Evolutionary conservation across 2,797 vertebrate genomes (phyloP).

Genomic region (Sebastes matsubarae): DNA sequence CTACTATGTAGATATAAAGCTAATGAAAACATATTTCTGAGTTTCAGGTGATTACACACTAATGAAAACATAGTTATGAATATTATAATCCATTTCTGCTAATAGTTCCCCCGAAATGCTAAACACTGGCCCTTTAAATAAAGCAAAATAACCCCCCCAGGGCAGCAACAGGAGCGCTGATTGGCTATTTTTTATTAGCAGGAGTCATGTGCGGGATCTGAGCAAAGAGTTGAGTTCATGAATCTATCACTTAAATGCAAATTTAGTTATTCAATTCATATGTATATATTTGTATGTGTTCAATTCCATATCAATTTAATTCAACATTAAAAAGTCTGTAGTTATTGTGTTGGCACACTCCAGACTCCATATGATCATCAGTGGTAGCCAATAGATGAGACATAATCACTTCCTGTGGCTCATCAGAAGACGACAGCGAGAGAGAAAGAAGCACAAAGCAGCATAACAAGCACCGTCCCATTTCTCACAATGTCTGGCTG

Average conservation of each 20-base stretch:
- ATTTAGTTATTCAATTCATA: background rate
- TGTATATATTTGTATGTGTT: background rate
- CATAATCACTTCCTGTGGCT: conserved; percentile 30
- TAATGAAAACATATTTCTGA: no score
- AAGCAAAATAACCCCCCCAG: background rate
- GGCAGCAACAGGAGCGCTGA: background rate
- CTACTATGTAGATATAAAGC: no score
- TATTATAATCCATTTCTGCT: no score
- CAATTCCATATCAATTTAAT: background rate
- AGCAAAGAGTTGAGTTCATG: background rate
- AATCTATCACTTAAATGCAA: background rate
- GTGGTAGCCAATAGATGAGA: conserved; percentile 8
- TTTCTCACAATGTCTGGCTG: conserved; percentile 60
- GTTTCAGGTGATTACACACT: no score
- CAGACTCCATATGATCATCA: background rate
- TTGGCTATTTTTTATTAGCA: background rate
- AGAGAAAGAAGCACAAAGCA: conserved; percentile 1
- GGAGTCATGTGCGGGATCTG: background rate
- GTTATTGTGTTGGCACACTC: background rate
- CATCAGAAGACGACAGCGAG: background rate
- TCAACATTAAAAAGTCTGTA: background rate
- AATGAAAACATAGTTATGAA: no score
- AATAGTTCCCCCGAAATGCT: no score
- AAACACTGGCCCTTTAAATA: background rate
- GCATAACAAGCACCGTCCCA: conserved; percentile 38